Evolutionary conservation across 2,113 vertebrate genomes (phyloP).

Genomic region (Laticauda colubrina): DNA sequence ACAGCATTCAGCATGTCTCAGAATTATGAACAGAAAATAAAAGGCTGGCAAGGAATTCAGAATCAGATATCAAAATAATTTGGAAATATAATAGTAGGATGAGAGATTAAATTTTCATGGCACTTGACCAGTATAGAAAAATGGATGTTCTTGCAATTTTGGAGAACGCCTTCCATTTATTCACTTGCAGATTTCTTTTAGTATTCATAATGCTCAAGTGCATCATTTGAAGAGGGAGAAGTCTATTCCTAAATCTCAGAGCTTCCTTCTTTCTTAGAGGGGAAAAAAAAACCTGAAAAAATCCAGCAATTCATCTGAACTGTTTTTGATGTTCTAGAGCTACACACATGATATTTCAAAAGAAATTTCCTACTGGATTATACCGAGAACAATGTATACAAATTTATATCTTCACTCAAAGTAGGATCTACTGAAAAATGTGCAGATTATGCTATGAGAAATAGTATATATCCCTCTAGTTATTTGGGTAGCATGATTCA

Average conservation of each 20-base stretch:
- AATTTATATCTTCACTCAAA: neutral
- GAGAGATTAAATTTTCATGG: neutral
- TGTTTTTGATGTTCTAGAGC: constrained; percentile 20
- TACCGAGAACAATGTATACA: neutral
- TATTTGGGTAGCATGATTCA: neutral
- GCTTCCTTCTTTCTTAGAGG: constrained; percentile 1
- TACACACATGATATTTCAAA: neutral
- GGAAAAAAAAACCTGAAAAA: neutral
- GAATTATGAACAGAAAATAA: neutral
- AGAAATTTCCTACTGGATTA: constrained; percentile 7
- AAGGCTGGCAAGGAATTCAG: neutral
- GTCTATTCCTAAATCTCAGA: constrained; percentile 6
- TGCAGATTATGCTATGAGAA: neutral
- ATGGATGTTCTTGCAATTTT: neutral
- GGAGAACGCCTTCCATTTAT: neutral
- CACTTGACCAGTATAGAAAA: neutral
- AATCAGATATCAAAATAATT: neutral
- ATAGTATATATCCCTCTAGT: neutral
- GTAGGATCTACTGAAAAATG: neutral
- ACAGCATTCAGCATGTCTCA: neutral
- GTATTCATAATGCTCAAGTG: neutral
- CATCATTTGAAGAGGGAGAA: neutral
- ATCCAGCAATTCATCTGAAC: neutral
- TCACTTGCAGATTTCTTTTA: neutral
- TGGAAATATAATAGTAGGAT: neutral